Conservation (phyloP, 2,888 invertebrate species). For the Blomia tropicalis region DNA sequence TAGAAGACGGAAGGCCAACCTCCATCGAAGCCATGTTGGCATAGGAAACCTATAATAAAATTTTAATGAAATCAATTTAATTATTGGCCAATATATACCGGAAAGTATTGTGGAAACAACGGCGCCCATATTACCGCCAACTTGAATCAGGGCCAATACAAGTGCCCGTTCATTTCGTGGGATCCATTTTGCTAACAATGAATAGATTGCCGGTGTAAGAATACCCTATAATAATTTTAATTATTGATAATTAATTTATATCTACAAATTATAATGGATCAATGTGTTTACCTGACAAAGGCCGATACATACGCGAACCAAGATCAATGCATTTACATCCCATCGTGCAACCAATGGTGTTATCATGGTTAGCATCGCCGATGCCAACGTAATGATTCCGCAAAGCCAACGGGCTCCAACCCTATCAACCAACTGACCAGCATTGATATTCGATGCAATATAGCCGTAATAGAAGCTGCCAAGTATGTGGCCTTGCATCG, state of each 20-base stretch:
- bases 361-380: slow-evolving; percentile 27
- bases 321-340: slow-evolving; percentile 26
- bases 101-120: slow-evolving; percentile 35
- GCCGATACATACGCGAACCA: slow-evolving; percentile 26
- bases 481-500: slow-evolving; percentile 28
- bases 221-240: neutral
- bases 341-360: slow-evolving; percentile 26
- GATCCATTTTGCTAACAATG: slow-evolving; percentile 68
- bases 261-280: neutral
- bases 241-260: neutral
- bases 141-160: slow-evolving; percentile 60
- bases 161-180: slow-evolving; percentile 60
- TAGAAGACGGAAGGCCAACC: slow-evolving; percentile 39
- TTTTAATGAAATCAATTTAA: neutral
- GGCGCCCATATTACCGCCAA: slow-evolving; percentile 33
- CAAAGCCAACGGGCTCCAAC: slow-evolving; percentile 28
- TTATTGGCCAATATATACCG: slow-evolving; percentile 27
- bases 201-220: slow-evolving; percentile 48
- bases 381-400: slow-evolving; percentile 26
- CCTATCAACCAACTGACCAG: slow-evolving; percentile 28
- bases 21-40: slow-evolving; percentile 26
- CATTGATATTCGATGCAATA: slow-evolving; percentile 27
- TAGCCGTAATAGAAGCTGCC: slow-evolving; percentile 31
- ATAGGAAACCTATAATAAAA: slow-evolving; percentile 30
- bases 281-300: slow-evolving; percentile 26